Percentiles rank a stretch among this genome's conserved stretches.
Conservation (phyloP, 2,797 vertebrate species). For the Salarias fasciatus region DNA sequence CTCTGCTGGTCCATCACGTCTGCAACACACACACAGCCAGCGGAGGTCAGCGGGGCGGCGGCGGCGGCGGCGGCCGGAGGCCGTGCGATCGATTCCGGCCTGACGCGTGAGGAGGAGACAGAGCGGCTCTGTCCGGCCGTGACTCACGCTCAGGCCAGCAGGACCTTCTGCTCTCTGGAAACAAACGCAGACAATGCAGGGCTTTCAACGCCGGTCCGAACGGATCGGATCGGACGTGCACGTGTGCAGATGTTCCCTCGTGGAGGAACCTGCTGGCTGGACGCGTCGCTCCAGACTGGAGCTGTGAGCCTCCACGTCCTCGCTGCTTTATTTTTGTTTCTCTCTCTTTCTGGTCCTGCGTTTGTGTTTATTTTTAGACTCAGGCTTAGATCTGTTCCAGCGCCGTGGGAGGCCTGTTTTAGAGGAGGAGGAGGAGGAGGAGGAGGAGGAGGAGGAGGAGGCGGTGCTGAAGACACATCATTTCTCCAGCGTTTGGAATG, state of each 20-base stretch:
- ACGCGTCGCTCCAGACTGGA: no score
- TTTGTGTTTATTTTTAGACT: neutral
- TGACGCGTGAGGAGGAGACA: constrained; percentile 58
- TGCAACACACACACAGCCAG: constrained; percentile 56
- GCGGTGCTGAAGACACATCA: no score
- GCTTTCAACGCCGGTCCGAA: constrained; percentile 50
- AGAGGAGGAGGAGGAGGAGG: no score
- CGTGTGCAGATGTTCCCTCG: no score
- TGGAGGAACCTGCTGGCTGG: no score
- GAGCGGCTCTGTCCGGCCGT: constrained; percentile 66
- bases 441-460: no score
- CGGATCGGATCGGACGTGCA: constrained; percentile 51
- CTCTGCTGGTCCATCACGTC: constrained; percentile 94
- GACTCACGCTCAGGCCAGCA: constrained; percentile 63
- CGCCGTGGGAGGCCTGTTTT: no score
- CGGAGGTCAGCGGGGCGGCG: constrained; percentile 57
- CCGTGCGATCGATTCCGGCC: constrained; percentile 51
- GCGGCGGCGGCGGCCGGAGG: no score
- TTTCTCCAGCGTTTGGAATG: no score
- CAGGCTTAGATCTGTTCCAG: neutral
- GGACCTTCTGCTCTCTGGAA: constrained; percentile 37
- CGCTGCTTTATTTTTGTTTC: neutral
- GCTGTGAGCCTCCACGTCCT: neutral
- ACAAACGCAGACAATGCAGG: constrained; percentile 53
- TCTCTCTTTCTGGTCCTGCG: neutral